A percentile compares a stretch with the other conserved stretches of the same genome.
These are phyloP conservation scores for Lepidothrix coronata DNA, from an alignment of 2,113 vertebrate genomes.

Conservation along the genomic window DNA sequence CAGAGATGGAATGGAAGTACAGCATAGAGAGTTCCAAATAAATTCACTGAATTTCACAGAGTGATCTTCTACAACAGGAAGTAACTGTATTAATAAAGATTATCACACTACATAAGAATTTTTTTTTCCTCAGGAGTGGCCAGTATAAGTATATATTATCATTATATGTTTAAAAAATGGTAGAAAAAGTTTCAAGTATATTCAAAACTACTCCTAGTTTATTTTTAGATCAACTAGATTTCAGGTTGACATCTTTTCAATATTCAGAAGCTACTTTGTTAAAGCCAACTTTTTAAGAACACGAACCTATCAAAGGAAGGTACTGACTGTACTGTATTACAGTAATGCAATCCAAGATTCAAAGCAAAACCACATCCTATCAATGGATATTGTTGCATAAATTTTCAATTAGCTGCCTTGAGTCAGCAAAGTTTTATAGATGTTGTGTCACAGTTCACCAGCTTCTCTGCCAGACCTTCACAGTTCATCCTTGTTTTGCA, in stretches of 20 bases:
- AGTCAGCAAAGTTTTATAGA: conserved; percentile 45
- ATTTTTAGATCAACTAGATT: neutral
- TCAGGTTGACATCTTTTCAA: neutral
- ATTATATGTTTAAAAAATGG: neutral
- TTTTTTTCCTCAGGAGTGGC: neutral
- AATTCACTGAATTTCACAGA: neutral
- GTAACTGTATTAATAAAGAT: neutral
- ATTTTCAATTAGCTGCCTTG: conserved; percentile 28
- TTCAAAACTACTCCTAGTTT: neutral
- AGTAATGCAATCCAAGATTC: neutral
- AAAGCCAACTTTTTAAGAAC: neutral
- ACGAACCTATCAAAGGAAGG: neutral
- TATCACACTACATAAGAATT: rapidly evolving
- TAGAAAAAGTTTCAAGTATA: neutral
- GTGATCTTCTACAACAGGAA: neutral
- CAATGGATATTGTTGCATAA: neutral
- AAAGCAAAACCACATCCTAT: conserved; percentile 21
- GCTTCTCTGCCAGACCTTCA: conserved; percentile 11
- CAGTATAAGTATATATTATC: neutral
- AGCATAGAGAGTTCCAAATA: neutral
- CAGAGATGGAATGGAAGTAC: neutral
- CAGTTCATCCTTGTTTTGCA: conserved; percentile 10
- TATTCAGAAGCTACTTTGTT: neutral
- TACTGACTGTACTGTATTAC: neutral
- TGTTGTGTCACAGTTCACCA: neutral